These are phyloP conservation scores for Dermatophagoides farinae DNA, from an alignment of 1,140 invertebrate genomes.

Conservation along the genomic window DNA sequence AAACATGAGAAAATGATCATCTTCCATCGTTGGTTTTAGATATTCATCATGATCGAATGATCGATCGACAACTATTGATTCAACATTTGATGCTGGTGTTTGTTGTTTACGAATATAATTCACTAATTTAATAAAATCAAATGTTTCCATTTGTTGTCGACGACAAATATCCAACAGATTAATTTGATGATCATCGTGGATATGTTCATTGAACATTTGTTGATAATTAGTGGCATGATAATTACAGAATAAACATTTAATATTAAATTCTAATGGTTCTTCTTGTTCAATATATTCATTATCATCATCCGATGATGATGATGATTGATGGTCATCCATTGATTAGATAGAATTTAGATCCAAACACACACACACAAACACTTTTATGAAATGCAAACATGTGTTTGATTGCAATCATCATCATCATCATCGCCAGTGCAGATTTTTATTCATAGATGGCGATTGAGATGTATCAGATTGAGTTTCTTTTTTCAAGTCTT, in stretches of 20 bases:
- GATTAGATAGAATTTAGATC: too few species aligned
- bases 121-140: slow-evolving; percentile 65
- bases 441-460: too few species aligned
- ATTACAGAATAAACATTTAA: slow-evolving; percentile 46
- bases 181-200: slow-evolving; percentile 39
- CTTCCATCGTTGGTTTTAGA: slow-evolving; percentile 47
- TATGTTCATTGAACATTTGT: slow-evolving; percentile 29
- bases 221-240: slow-evolving; percentile 25
- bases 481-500: too few species aligned
- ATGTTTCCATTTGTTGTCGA: slow-evolving; percentile 53
- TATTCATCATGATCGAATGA: slow-evolving; percentile 35
- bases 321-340: background rate
- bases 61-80: background rate
- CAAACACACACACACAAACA: too few species aligned
- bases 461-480: too few species aligned
- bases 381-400: too few species aligned
- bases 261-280: slow-evolving; percentile 42
- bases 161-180: slow-evolving; percentile 42
- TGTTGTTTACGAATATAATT: slow-evolving; percentile 56
- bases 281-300: slow-evolving; percentile 51
- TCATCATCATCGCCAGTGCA: too few species aligned
- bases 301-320: slow-evolving; percentile 29
- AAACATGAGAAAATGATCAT: slow-evolving; percentile 64
- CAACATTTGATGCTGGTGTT: slow-evolving; percentile 29
- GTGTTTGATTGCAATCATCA: too few species aligned